phyloP scores from a whole-genome alignment of 1,140 invertebrate species.

The Nephotettix cincticeps region DNA sequence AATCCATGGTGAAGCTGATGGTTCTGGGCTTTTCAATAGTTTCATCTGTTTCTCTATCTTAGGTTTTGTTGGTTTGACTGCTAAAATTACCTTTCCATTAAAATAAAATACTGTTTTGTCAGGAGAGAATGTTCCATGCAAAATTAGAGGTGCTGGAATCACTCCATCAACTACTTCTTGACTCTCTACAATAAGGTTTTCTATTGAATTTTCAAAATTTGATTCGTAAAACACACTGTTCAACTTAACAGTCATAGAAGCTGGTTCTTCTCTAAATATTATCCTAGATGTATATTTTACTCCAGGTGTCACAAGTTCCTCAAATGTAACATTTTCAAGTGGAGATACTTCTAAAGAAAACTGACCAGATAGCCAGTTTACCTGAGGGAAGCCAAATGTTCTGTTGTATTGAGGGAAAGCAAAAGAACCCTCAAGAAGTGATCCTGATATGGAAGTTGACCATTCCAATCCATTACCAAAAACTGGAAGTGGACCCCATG shows the following conservation, averaged over 20 bases:
- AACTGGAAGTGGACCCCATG: background rate
- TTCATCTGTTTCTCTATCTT: constrained; percentile 10
- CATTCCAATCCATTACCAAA: background rate
- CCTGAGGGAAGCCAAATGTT: background rate
- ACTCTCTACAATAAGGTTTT: constrained; percentile 24
- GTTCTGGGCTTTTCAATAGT: constrained; percentile 1
- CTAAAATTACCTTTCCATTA: constrained; percentile 11
- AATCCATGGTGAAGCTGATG: background rate
- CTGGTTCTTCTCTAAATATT: constrained; percentile 3
- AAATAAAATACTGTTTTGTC: constrained; percentile 20
- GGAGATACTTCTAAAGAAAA: constrained; percentile 18
- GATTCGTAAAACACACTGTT: background rate
- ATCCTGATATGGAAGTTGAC: constrained; percentile 2
- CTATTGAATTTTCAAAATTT: background rate
- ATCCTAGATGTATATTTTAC: constrained; percentile 18
- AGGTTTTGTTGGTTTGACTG: background rate
- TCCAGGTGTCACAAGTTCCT: constrained; percentile 13
- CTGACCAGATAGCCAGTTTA: constrained; percentile 13
- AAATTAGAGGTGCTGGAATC: constrained; percentile 20
- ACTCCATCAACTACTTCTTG: constrained; percentile 20
- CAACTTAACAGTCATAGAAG: background rate
- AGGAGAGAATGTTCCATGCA: constrained; percentile 20
- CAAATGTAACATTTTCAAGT: background rate
- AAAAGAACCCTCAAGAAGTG: constrained; percentile 5
- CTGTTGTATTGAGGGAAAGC: constrained; percentile 20